These are phyloP conservation scores for Neogobius melanostomus DNA, from an alignment of 2,113 vertebrate genomes.

Conservation along the genomic window DNA sequence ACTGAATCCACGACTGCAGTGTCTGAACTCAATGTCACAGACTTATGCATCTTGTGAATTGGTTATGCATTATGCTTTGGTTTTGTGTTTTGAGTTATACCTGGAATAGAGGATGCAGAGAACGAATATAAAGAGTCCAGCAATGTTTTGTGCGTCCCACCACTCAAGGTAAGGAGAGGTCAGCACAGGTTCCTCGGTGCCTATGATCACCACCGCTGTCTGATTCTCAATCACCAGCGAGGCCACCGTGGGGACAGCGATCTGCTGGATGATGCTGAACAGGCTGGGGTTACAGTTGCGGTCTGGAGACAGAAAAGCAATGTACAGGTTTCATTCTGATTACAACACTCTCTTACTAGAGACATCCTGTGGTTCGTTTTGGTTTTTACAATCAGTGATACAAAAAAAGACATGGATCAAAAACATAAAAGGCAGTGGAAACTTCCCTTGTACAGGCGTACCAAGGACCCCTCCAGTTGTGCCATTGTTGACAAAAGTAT, in stretches of 20 bases:
- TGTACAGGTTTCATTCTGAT: no score
- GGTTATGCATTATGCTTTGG: no score
- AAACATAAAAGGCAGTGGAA: no score
- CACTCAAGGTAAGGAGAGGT: conserved; percentile 78
- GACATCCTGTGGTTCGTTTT: neutral
- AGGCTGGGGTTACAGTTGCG: conserved; percentile 87
- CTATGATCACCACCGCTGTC: conserved; percentile 69
- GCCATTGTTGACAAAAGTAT: no score
- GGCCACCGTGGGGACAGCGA: conserved; percentile 66
- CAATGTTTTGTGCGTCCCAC: conserved; percentile 84
- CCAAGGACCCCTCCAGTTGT: no score
- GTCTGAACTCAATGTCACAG: no score
- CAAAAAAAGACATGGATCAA: no score
- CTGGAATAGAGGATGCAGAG: conserved; percentile 92
- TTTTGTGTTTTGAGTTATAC: conserved; percentile 66
- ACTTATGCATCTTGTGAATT: no score
- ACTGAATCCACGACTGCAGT: no score
- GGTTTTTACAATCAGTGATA: no score
- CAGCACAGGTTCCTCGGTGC: conserved; percentile 63
- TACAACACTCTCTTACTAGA: neutral
- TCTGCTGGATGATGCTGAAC: conserved; percentile 83
- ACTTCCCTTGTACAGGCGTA: no score
- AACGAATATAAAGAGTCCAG: conserved; percentile 84
- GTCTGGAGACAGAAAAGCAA: conserved; percentile 69
- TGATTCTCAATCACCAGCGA: conserved; percentile 74